Conservation (phyloP, 92 coral and sea anemone genomes). For the Virgularia gustaviana region DNA sequence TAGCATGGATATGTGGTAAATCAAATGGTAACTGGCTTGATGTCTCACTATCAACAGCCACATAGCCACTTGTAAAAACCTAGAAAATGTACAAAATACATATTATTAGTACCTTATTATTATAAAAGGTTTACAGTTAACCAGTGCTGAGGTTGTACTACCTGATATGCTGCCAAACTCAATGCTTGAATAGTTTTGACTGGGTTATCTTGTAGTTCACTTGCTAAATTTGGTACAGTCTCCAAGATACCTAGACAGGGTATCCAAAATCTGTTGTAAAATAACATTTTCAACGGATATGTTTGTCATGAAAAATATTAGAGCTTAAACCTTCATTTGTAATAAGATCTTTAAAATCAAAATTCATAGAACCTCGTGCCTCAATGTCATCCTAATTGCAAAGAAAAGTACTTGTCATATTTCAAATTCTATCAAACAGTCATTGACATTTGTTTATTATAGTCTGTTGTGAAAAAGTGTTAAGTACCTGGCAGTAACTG, state of each 20-base stretch:
- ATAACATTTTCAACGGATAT: not conserved
- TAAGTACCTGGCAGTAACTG: conserved; percentile 71
- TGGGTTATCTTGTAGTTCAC: conserved; percentile 76
- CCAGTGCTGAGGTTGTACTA: not conserved
- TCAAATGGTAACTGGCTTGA: conserved; percentile 50
- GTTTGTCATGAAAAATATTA: not conserved
- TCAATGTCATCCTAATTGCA: conserved; percentile 75
- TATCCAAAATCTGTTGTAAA: not conserved
- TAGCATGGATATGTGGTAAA: conserved; percentile 65
- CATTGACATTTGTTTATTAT: not conserved
- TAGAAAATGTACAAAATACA: not conserved
- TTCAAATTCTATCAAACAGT: not conserved
- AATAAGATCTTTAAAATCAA: conserved; percentile 64
- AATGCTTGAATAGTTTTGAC: conserved; percentile 59
- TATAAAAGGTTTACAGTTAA: not conserved
- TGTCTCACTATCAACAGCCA: conserved; percentile 43
- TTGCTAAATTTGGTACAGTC: conserved; percentile 60
- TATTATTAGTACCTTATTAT: not conserved
- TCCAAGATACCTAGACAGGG: not conserved
- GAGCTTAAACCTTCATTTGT: conserved; percentile 64
- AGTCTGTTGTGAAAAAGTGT: too few relatives aligned
- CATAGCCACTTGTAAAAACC: conserved; percentile 50
- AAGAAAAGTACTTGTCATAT: not conserved
- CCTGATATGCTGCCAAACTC: conserved; percentile 95
- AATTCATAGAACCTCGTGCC: conserved; percentile 67